Percentiles rank a stretch among this genome's conserved stretches.
These are phyloP conservation scores for Macaria notata DNA, from an alignment of 2,888 invertebrate species.

Conservation along the genomic window DNA sequence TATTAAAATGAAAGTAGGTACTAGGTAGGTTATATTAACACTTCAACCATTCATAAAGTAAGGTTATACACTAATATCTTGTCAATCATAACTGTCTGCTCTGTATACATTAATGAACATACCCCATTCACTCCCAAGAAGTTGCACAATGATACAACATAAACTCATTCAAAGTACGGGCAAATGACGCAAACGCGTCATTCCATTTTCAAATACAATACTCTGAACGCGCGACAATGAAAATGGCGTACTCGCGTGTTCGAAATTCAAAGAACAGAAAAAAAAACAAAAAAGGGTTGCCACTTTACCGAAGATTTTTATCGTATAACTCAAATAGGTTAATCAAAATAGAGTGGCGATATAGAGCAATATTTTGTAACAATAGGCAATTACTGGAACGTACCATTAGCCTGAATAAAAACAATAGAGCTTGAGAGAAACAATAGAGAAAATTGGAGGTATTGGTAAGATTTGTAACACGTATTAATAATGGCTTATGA, in stretches of 20 bases:
- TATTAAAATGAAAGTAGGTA: too few relatives aligned
- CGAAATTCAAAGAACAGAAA: slow-evolving; percentile 18
- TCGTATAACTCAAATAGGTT: slow-evolving; percentile 7
- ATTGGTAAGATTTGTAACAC: slow-evolving; percentile 4
- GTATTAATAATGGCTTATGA: background rate
- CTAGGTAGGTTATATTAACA: too few relatives aligned
- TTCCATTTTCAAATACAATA: slow-evolving; percentile 29
- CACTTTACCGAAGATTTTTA: too few relatives aligned
- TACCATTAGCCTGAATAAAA: slow-evolving; percentile 53
- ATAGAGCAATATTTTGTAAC: slow-evolving; percentile 57
- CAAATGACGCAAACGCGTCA: slow-evolving; percentile 46
- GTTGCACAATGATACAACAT: slow-evolving; percentile 42
- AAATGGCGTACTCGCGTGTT: slow-evolving; percentile 20
- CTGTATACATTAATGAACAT: slow-evolving; percentile 2
- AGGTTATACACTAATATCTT: background rate
- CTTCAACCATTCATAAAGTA: background rate
- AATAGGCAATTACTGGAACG: slow-evolving; percentile 59
- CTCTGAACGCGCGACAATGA: slow-evolving; percentile 17
- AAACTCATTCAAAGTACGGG: slow-evolving; percentile 38
- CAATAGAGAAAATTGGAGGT: slow-evolving; percentile 7
- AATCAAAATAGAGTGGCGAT: slow-evolving; percentile 20
- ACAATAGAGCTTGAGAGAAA: slow-evolving; percentile 30
- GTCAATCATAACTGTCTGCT: slow-evolving; percentile 5
- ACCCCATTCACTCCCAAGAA: slow-evolving; percentile 26
- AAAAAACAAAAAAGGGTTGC: background rate